phyloP scores from a whole-genome alignment of 2,113 vertebrate species.

The Bungarus multicinctus region DNA sequence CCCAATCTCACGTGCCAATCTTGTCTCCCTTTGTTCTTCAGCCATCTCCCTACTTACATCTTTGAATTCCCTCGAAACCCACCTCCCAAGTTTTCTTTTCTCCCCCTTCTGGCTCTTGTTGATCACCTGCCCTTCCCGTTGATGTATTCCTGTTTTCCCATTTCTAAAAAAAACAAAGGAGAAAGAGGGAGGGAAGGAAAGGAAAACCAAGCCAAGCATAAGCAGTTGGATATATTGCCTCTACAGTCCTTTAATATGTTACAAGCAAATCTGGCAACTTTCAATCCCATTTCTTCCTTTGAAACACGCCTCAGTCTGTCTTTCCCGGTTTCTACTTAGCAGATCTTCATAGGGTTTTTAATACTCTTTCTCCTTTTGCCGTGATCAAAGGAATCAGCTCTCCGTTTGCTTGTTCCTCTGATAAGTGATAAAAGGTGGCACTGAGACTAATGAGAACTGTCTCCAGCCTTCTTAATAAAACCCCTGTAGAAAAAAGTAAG shows the following conservation, averaged over 20 bases:
- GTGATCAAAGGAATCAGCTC: slow-evolving; percentile 76
- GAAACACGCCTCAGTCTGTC: slow-evolving; percentile 68
- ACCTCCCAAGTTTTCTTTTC: slow-evolving; percentile 40
- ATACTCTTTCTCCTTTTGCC: slow-evolving; percentile 75
- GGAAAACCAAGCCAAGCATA: slow-evolving; percentile 4
- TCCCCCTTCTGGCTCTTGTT: slow-evolving; percentile 18
- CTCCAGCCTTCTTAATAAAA: slow-evolving; percentile 64
- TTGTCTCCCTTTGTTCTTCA: slow-evolving; percentile 51
- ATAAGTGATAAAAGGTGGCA: slow-evolving; percentile 79
- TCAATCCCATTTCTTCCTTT: slow-evolving; percentile 68
- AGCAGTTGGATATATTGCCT: slow-evolving; percentile 37
- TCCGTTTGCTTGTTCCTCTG: slow-evolving; percentile 77
- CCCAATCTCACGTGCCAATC: neutral
- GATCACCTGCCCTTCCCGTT: slow-evolving; percentile 36
- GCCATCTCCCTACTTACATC: slow-evolving; percentile 40
- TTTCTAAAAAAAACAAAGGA: neutral
- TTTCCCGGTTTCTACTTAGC: slow-evolving; percentile 67
- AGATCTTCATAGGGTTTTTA: slow-evolving; percentile 73
- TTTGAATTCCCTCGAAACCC: slow-evolving; percentile 44
- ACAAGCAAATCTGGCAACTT: slow-evolving; percentile 64
- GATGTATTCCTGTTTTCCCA: slow-evolving; percentile 22
- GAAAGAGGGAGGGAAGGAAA: accelerated
- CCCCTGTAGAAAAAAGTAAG: slow-evolving; percentile 61
- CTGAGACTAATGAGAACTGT: slow-evolving; percentile 71
- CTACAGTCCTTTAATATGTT: slow-evolving; percentile 68